Evolutionary conservation across 2,888 invertebrate genomes (phyloP).

Genomic region (Pomacea canaliculata): DNA sequence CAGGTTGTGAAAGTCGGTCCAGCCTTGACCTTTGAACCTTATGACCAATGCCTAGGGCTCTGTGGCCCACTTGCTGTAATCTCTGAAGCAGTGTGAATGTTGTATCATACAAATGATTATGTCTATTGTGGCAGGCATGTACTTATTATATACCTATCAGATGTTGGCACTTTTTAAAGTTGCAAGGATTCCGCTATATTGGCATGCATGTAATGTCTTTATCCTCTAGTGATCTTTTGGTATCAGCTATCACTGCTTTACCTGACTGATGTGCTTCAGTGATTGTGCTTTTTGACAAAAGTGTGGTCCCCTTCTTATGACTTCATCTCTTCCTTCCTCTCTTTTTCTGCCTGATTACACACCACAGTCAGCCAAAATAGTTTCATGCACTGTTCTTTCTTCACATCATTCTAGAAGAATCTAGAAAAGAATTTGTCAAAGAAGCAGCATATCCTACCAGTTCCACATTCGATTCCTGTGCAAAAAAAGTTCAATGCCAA

Average conservation of each 20-base stretch:
- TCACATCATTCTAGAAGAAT: too few species aligned
- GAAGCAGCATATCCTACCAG: too few species aligned
- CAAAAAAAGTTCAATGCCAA: too few species aligned
- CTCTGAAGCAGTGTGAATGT: slow-evolving; percentile 7
- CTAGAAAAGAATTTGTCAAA: too few species aligned
- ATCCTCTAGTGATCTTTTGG: neutral
- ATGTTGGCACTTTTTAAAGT: slow-evolving; percentile 13
- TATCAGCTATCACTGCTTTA: neutral
- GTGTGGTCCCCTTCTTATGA: neutral
- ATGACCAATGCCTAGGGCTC: slow-evolving; percentile 24
- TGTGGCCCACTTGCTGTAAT: slow-evolving; percentile 9
- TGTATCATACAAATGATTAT: slow-evolving; percentile 11
- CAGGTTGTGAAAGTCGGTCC: slow-evolving; percentile 28
- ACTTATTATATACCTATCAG: slow-evolving; percentile 20
- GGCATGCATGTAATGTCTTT: slow-evolving; percentile 10
- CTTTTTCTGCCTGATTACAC: too few species aligned
- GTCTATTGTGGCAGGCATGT: slow-evolving; percentile 23
- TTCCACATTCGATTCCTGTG: too few species aligned
- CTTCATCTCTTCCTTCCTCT: too few species aligned
- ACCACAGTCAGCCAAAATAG: too few species aligned
- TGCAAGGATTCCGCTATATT: slow-evolving; percentile 4
- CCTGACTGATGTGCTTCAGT: neutral
- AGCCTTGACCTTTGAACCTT: slow-evolving; percentile 28
- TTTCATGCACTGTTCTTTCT: too few species aligned
- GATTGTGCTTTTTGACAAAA: neutral